Evolutionary conservation across 2,113 vertebrate genomes (phyloP), one percentile per base, ranked within the genome.

Genomic region (Calonectris borealis): DNA sequence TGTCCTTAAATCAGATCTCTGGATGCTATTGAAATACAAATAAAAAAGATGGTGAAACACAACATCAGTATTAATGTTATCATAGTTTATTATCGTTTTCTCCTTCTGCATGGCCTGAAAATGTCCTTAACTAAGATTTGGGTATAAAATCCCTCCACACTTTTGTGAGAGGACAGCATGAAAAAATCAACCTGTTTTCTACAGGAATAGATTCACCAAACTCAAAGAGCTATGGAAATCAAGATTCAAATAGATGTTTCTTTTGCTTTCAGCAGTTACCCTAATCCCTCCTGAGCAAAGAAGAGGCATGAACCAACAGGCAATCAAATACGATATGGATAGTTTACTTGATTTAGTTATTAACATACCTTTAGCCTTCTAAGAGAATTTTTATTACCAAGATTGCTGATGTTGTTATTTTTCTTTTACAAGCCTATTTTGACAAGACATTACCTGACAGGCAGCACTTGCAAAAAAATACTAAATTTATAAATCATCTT

Each of bases 401-500:
- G 26, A 83, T 49, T 68, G 55, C 21, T 87, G 57, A 34, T 90
- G 31, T 83, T 80, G 8, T 25, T 93, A 19, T 79, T 96, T 91
- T 83, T 38, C 22, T 77, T 96, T 81, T 77, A 85, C 8, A 54
- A 71, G 15, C 22, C 22, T 84, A 11, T 96, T 91, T 91, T 90
- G 80, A 91, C 71, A 82, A 95, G 57, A 88, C 5, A 46, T 52
- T 62, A 64, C 87, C 70, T 86, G 65, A 85, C 15, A 86, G 25
- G 21, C 54, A 83, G 26, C 40, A 57, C 12, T 79, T 91, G 24
- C 12, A 94, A 96, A 97, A 91, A 62, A 73, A 60, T 19, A 69
- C 60, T 13, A 61, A 58, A 86, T 51, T 19, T 88, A 83, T 82
- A 91, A 96, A 94, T 96, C 69, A 92, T 93, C 21, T 94, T 93